A percentile compares a stretch with the other conserved stretches of the same genome.
phyloP scores from a whole-genome alignment of 2,888 invertebrate species.

The Dasypolia templi region DNA sequence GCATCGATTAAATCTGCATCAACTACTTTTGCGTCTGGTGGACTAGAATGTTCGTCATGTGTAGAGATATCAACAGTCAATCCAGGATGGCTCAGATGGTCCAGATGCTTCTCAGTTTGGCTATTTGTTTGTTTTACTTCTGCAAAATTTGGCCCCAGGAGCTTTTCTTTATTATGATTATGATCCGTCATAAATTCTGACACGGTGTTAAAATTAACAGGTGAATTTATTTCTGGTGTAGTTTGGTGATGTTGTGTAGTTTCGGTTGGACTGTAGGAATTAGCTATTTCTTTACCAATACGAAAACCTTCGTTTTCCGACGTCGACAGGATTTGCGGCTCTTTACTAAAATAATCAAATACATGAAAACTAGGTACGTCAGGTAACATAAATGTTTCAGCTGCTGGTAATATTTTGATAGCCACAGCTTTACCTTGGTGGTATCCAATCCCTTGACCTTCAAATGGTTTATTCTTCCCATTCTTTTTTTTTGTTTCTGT shows the following conservation, averaged over 20 bases:
- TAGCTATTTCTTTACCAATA: conserved; percentile 77
- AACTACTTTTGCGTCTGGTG: conserved; percentile 7
- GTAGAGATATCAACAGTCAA: conserved; percentile 10
- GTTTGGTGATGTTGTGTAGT: conserved; percentile 16
- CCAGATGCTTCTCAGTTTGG: conserved; percentile 1
- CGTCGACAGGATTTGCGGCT: conserved; percentile 82
- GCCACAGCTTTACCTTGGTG: conserved; percentile 88
- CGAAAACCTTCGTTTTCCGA: conserved; percentile 77
- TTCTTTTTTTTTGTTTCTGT: conserved; percentile 74
- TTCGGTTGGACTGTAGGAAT: conserved; percentile 67
- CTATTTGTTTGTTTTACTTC: conserved; percentile 11
- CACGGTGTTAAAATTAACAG: conserved; percentile 23
- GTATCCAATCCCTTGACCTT: conserved; percentile 87
- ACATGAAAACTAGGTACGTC: conserved; percentile 79
- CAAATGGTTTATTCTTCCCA: conserved; percentile 84
- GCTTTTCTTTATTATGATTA: conserved; percentile 16
- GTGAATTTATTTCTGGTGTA: conserved; percentile 52
- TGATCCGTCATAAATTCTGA: conserved; percentile 23
- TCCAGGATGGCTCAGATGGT: not conserved
- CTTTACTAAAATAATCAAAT: conserved; percentile 88
- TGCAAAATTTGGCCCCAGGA: conserved; percentile 6
- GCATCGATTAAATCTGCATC: conserved; percentile 70
- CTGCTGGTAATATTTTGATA: conserved; percentile 83
- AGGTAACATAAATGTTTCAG: conserved; percentile 79
- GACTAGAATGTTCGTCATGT: conserved; percentile 23